These are phyloP conservation scores for Limnephilus rhombicus DNA, from an alignment of 2,888 invertebrate species.

Conservation along the genomic window DNA sequence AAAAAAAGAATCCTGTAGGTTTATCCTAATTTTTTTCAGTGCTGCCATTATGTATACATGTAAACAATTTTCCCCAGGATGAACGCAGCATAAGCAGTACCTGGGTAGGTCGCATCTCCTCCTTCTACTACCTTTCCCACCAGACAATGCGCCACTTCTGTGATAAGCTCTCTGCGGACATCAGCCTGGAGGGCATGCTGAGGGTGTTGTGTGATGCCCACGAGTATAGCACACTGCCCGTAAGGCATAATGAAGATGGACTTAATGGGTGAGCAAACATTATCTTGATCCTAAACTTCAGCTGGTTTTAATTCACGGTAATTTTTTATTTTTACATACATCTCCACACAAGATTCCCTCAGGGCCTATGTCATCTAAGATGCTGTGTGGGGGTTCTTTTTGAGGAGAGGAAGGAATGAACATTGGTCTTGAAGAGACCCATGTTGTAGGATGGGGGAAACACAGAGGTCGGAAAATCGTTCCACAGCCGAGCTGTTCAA, in stretches of 20 bases:
- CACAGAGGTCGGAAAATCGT: too few relatives aligned
- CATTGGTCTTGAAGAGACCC: too few relatives aligned
- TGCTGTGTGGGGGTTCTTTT: too few relatives aligned
- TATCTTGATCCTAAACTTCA: conserved; percentile 14
- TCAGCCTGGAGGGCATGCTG: conserved; percentile 85
- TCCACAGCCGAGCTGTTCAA: too few relatives aligned
- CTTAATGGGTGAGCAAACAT: conserved; percentile 85
- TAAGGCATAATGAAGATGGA: conserved; percentile 97
- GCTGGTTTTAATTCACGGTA: not conserved
- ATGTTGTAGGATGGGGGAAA: too few relatives aligned
- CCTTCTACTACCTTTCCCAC: conserved; percentile 97
- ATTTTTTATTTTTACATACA: not conserved
- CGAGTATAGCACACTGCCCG: conserved; percentile 96
- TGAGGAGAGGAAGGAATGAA: too few relatives aligned
- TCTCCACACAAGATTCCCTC: too few relatives aligned
- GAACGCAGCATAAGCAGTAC: conserved; percentile 80
- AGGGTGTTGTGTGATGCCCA: conserved; percentile 89
- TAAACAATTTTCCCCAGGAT: conserved; percentile 75
- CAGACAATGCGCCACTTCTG: conserved; percentile 92
- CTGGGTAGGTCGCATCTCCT: conserved; percentile 94
- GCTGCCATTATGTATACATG: not conserved
- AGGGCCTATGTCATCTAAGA: too few relatives aligned
- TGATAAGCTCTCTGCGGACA: conserved; percentile 80
- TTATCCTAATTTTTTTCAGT: not conserved
- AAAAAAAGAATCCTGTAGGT: too few relatives aligned